Evolutionary conservation across 2,113 vertebrate genomes (phyloP).

Genomic region (Oxygymnocypris stewartii): DNA sequence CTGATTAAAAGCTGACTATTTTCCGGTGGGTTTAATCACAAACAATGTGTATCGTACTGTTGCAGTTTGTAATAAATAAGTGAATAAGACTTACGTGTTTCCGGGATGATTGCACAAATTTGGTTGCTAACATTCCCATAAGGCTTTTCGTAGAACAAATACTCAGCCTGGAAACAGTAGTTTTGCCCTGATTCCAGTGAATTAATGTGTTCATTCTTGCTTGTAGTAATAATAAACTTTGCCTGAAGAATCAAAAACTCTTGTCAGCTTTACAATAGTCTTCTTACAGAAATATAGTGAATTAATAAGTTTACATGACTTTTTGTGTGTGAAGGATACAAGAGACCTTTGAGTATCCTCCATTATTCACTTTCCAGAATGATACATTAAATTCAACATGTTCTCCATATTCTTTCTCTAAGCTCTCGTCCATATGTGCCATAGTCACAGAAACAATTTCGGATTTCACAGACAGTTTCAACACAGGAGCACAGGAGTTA

Average conservation of each 20-base stretch:
- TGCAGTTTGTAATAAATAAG: not conserved
- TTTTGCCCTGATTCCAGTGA: slow-evolving; percentile 23
- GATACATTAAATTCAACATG: not conserved
- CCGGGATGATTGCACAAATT: slow-evolving; percentile 22
- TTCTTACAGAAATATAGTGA: not conserved
- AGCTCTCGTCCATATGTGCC: slow-evolving; percentile 24
- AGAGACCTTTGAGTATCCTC: slow-evolving; percentile 26
- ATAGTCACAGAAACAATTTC: not conserved
- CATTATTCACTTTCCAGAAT: slow-evolving; percentile 36
- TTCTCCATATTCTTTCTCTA: not conserved
- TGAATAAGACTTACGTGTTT: slow-evolving; percentile 40
- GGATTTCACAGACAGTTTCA: not conserved
- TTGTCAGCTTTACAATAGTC: not conserved
- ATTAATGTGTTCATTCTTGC: not conserved
- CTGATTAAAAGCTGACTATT: not conserved
- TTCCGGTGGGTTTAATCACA: not conserved
- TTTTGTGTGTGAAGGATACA: not conserved
- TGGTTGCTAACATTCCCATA: slow-evolving; percentile 28
- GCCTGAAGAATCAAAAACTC: not conserved
- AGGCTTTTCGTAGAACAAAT: not conserved
- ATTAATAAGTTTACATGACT: not conserved
- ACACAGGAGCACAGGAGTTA: slow-evolving; percentile 23
- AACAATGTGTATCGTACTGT: not conserved
- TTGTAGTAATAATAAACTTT: accelerated
- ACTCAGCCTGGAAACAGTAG: slow-evolving; percentile 49